Conservation (phyloP, 2,113 vertebrate genomes). For the human (Homo sapiens) region DNA sequence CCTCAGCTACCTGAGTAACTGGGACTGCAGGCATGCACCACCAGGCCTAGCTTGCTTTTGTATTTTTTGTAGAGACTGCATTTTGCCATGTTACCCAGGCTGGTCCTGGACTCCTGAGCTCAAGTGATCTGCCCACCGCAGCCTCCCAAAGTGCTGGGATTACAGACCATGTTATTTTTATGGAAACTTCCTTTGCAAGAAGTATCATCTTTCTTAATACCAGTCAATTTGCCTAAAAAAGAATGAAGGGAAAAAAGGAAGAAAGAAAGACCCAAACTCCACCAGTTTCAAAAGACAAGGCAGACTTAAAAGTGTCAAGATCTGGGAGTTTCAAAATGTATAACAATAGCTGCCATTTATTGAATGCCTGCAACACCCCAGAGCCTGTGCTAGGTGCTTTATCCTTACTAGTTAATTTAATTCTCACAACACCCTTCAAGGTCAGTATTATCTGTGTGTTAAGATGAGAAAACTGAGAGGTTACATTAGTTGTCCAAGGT, state of each 20-base stretch:
- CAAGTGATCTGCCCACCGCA: no score
- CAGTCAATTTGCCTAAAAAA: neutral
- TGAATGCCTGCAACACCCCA: neutral
- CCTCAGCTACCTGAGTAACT: no score
- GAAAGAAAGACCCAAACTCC: neutral
- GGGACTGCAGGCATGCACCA: no score
- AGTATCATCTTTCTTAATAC: neutral
- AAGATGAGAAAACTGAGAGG: conserved; percentile 28
- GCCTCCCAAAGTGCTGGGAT: no score
- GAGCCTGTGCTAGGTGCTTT: neutral
- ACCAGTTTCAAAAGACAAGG: neutral
- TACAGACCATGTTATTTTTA: neutral
- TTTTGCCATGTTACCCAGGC: no score
- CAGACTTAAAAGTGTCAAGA: neutral
- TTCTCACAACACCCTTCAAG: neutral
- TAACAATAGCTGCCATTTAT: conserved; percentile 7
- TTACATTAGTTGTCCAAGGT: conserved; percentile 38
- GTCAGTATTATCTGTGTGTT: conserved; percentile 10
- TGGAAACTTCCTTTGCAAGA: conserved; percentile 8
- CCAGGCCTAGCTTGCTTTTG: no score
- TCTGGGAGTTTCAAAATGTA: neutral
- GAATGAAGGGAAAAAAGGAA: neutral
- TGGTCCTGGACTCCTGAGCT: no score
- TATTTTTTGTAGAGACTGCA: no score
- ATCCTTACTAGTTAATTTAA: conserved; percentile 10